Base-by-base conservation (phyloP, 2,888 invertebrate species). In the Tinea semifulvella region DNA sequence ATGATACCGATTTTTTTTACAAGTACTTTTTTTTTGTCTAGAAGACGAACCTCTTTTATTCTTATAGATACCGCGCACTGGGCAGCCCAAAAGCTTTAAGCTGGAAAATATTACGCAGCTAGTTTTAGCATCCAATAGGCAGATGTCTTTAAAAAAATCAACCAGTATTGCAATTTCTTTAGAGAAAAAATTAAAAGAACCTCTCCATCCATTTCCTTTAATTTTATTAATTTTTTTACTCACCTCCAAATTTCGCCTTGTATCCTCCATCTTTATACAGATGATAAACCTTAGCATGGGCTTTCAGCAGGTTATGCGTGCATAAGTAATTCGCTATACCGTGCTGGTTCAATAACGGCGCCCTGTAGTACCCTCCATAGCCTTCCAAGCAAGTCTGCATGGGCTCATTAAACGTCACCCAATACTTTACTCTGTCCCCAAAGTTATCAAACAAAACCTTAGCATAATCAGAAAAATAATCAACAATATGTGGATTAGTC, bases 321-420 rank as follows among this genome's bases (percentile, higher is more conserved):
- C 89, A 90, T 1, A 86, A 65, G 58, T 92, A 92, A 48, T 84
- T 81, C 0, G 85, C 88, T 39, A 85, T 72, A 2, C 86, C 87
- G 1, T 84, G 85, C 11, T 82, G 82, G 53, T 85, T 80, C 48
- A 84, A 62, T 0, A 83, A 79, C 1, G 86, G 86, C 1, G 86
- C 86, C 63, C 86, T 69, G 54, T 81, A 85, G 25, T 83, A 83
- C 17, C 82, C 81, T 2, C 85, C 85, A 52, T 86, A 87, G 2
- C 83, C 83, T 50, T 71, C 69, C 47, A 76, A 61, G 53, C 84
- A 84, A 35, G 82, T 77, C 53, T 83, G 74, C 71, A 79, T 82
- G 2, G 91, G 91, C 58, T 92, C 92, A 59, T 92, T 92, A 51
- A 92, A 84, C 0, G 92, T 92, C 8, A 89, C 84, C 91, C 92